Percentiles rank a stretch among this genome's conserved stretches.
These are phyloP conservation scores for Hyperopisus bebe DNA, from an alignment of 2,113 vertebrate species.

Conservation along the genomic window DNA sequence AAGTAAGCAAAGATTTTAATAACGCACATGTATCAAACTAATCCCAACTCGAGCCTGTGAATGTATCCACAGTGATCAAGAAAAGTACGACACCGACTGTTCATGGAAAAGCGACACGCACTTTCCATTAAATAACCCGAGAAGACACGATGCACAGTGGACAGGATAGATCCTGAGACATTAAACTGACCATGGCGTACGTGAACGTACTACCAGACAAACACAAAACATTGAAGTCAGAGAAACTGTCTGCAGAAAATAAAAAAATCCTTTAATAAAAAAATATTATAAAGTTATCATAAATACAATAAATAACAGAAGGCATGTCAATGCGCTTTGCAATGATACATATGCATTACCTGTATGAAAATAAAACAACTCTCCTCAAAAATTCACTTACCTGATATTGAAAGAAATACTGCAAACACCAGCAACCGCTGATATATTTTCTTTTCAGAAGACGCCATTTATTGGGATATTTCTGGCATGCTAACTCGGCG, in stretches of 20 bases:
- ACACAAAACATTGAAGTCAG: background rate
- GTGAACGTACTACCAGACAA: background rate
- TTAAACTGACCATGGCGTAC: background rate
- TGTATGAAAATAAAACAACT: background rate
- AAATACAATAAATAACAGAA: background rate
- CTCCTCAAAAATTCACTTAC: constrained; percentile 43
- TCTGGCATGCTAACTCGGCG: constrained; percentile 50
- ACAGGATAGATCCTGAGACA: background rate
- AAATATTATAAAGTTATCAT: background rate
- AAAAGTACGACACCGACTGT: background rate
- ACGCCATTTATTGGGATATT: constrained; percentile 61
- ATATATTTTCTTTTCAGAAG: constrained; percentile 50
- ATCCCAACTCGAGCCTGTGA: background rate
- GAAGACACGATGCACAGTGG: background rate
- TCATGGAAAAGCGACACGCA: background rate
- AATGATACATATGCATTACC: background rate
- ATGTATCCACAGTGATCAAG: background rate
- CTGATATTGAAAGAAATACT: constrained; percentile 56
- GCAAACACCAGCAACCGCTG: constrained; percentile 55
- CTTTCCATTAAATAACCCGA: background rate
- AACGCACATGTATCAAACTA: background rate
- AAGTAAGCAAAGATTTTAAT: background rate
- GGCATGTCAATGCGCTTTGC: background rate
- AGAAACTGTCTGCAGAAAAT: background rate
- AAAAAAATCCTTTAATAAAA: background rate